Evolutionary conservation across 2,888 invertebrate genomes (phyloP).

Genomic region (Bellardia pandia): DNA sequence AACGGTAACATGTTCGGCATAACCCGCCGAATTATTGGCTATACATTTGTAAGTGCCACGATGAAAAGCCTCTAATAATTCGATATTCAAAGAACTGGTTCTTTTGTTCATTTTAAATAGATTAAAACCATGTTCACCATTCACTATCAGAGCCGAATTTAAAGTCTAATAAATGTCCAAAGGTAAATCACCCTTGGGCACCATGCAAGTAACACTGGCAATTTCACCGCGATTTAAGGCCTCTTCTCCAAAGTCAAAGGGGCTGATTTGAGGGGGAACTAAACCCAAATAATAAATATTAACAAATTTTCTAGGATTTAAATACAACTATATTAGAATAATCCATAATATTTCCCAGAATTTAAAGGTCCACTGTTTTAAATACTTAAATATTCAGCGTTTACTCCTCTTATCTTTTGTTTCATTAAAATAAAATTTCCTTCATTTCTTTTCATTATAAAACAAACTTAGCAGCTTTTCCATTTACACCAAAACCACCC

Average conservation of each 20-base stretch:
- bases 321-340: no score
- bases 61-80: slow-evolving; percentile 88
- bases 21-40: slow-evolving; percentile 90
- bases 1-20: slow-evolving; percentile 87
- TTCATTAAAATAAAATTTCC: no score
- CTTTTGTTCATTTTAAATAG: slow-evolving; percentile 82
- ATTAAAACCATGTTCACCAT: slow-evolving; percentile 83
- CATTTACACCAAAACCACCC: background rate
- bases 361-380: no score
- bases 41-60: slow-evolving; percentile 91
- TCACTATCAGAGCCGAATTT: slow-evolving; percentile 84
- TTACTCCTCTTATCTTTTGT: no score
- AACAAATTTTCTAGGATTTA: no score
- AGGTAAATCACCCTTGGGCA: slow-evolving; percentile 91
- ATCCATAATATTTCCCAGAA: no score
- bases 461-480: background rate
- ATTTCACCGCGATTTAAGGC: slow-evolving; percentile 88
- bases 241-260: slow-evolving; percentile 83
- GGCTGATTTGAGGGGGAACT: slow-evolving; percentile 84
- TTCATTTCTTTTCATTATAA: no score
- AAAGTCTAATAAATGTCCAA: slow-evolving; percentile 89
- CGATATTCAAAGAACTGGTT: slow-evolving; percentile 85
- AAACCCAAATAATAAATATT: no score
- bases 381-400: no score
- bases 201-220: slow-evolving; percentile 88